Percentiles rank a stretch among this genome's conserved stretches.
These are phyloP conservation scores for Ochotona curzoniae DNA, from an alignment of 2,113 vertebrate genomes.

Conservation along the genomic window DNA sequence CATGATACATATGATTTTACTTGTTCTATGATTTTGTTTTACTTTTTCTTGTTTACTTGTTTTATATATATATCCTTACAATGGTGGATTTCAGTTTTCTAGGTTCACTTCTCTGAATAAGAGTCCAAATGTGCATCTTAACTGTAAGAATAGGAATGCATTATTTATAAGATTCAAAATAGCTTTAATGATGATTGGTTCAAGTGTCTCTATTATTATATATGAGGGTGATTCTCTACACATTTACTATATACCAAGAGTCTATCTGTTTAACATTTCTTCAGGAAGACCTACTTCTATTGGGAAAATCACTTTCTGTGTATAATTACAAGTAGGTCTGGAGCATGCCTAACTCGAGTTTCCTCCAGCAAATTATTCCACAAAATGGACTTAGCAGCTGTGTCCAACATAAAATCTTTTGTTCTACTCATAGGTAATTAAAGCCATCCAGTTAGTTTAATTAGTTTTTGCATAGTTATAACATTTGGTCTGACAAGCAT, in stretches of 20 bases:
- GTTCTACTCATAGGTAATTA: not conserved
- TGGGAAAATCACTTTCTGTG: not conserved
- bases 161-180: conserved; percentile 7
- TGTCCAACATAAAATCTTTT: not conserved
- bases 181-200: not conserved
- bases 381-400: not conserved
- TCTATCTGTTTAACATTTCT: conserved; percentile 8
- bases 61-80: not conserved
- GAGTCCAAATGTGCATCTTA: not conserved
- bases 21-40: too few species aligned
- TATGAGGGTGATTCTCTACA: not conserved
- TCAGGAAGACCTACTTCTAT: not conserved
- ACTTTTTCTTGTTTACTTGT: not conserved
- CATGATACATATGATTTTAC: not conserved
- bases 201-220: not conserved
- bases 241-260: not conserved
- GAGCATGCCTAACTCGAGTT: not conserved
- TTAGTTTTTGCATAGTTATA: conserved; percentile 32
- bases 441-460: conserved; percentile 33
- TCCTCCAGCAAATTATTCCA: not conserved
- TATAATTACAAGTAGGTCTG: not conserved
- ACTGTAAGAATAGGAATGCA: not conserved
- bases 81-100: not conserved
- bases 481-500: not conserved
- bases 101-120: not conserved